Evolutionary conservation across 2,113 vertebrate species (phyloP).

Genomic region (Antechinus flavipes): DNA sequence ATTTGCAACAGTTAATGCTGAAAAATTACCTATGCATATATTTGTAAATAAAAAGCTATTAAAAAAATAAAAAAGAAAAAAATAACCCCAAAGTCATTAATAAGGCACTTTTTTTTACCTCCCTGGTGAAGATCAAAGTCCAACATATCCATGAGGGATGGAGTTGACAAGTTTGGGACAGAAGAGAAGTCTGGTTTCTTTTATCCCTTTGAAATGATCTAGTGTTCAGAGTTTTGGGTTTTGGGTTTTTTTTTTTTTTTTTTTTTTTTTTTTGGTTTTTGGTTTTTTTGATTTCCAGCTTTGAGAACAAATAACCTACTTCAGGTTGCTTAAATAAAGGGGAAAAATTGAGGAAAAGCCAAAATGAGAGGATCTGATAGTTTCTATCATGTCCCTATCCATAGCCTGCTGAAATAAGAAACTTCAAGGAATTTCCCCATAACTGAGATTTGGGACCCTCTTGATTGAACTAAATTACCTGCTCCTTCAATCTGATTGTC

Average conservation of each 20-base stretch:
- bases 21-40: no score
- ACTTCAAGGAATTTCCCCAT: not conserved
- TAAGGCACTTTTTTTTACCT: not conserved
- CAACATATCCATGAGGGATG: not conserved
- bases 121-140: not conserved
- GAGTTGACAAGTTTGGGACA: not conserved
- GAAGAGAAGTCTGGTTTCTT: not conserved
- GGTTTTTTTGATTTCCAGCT: not conserved
- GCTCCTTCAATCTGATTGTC: not conserved
- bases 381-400: not conserved
- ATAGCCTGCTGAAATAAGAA: not conserved
- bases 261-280: no score
- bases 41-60: no score
- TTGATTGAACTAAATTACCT: not conserved
- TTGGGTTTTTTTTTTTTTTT: no score
- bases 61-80: not conserved
- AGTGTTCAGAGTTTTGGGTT: not conserved
- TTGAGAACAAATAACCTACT: not conserved
- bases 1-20: no score
- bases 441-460: not conserved
- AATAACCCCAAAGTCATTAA: not conserved
- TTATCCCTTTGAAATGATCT: not conserved
- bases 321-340: not conserved
- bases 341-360: not conserved
- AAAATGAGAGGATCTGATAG: not conserved